Evolutionary conservation across 2,888 invertebrate species (phyloP).

Genomic region (Dynastes hyllus): DNA sequence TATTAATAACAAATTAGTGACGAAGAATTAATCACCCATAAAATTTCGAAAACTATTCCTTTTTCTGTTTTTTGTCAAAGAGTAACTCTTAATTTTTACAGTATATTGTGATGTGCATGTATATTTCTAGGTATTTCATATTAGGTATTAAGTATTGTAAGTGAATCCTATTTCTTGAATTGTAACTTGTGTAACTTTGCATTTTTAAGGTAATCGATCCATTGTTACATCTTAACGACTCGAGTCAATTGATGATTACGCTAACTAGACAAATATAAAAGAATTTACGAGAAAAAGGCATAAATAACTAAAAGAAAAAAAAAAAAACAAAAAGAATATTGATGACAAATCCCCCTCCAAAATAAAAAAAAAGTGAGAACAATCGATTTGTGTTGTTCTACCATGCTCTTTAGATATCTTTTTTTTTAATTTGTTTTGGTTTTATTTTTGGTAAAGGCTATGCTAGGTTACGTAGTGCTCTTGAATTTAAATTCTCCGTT

Average conservation of each 20-base stretch:
- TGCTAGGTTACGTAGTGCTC: conserved; percentile 55
- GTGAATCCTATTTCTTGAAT: conserved; percentile 50
- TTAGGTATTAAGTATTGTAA: conserved; percentile 55
- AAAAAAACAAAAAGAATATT: conserved; percentile 46
- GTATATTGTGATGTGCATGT: conserved; percentile 58
- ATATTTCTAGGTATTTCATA: conserved; percentile 59
- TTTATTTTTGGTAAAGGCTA: conserved; percentile 51
- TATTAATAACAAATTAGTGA: conserved; percentile 32
- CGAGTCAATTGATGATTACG: conserved; percentile 49
- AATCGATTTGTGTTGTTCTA: conserved; percentile 45
- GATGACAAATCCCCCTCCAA: neutral
- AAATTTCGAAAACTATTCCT: no score
- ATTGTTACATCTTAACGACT: conserved; percentile 52
- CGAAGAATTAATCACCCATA: conserved; percentile 30
- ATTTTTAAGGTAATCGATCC: conserved; percentile 57
- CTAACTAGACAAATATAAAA: conserved; percentile 5
- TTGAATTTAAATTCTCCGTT: conserved; percentile 14
- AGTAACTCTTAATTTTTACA: conserved; percentile 50
- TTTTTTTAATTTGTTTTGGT: conserved; percentile 43
- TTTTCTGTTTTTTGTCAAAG: conserved; percentile 43
- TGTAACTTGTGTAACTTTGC: conserved; percentile 58
- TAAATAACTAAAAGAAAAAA: conserved; percentile 34
- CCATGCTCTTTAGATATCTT: conserved; percentile 47
- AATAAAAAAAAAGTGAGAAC: neutral
- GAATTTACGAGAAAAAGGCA: conserved; percentile 25